Evolutionary conservation across 2,113 vertebrate genomes (phyloP), one percentile per base, ranked within the genome.

Genomic region (Dicrurus megarhynchus): DNA sequence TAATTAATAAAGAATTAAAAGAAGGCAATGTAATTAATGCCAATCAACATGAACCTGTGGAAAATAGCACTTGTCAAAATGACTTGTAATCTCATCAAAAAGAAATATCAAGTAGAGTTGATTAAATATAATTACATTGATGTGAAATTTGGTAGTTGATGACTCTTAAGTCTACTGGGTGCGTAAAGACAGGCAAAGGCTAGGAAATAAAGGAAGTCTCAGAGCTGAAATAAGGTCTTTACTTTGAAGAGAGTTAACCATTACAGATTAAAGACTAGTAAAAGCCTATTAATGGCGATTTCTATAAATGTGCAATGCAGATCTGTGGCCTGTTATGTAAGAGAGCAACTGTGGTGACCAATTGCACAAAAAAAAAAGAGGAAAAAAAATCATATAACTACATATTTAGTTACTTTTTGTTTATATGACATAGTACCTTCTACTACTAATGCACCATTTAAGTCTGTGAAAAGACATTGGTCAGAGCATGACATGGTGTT

Each of bases 1-100:
- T 96, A 96, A 94, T 95, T 97, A 97, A 84, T 73, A 87, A 95
- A 92, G 77, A 95, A 93, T 89, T 95, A 94, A 86, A 92, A 95
- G 46, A 74, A 89, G 49, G 91, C 37, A 87, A 50, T 78, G 83
- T 92, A 95, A 95, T 96, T 97, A 95, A 90, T 91, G 76, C 86
- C 30, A 95, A 89, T 96, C 95, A 92, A 68, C 73, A 71, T 60
- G 89, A 96, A 91, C 21, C 63, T 93, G 75, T 11, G 35, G 80
- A 89, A 96, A 68, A 71, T 12, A 95, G 68, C 93, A 92, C 91
- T 96, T 95, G 86, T 95, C 83, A 92, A 86, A 93, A 93, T 95
- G 42, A 93, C 89, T 95, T 93, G 68, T 96, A 96, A 95, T 95
- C 68, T 93, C 55, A 92, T 97, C 23, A 95, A 53, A 96, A 90